Conservation (phyloP, 2,888 invertebrate genomes). For the Epinotia nisella region DNA sequence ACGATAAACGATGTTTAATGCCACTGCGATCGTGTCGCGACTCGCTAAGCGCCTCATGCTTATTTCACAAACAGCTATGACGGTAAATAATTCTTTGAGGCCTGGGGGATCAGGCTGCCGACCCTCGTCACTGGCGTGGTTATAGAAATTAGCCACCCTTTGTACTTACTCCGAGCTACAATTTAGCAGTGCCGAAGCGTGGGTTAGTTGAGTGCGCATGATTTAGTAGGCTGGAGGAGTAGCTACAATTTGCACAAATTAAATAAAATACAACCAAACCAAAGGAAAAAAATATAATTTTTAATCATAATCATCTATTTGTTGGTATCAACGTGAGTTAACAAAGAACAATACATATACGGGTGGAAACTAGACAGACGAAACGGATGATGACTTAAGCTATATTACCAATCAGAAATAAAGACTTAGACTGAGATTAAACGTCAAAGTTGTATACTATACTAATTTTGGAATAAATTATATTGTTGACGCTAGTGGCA, state of each 20-base stretch:
- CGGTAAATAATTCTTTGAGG: conserved; percentile 20
- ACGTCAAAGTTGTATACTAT: no score
- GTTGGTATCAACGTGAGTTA: neutral
- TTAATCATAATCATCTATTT: neutral
- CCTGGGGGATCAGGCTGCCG: conserved; percentile 9
- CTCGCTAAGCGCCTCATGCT: conserved; percentile 4
- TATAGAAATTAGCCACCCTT: conserved; percentile 29
- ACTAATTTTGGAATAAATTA: neutral
- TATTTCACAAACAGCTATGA: neutral
- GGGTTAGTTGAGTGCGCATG: neutral
- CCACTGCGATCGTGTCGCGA: neutral
- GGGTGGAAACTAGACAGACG: neutral
- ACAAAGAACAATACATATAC: neutral
- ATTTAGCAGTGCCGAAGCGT: neutral
- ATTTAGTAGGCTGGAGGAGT: neutral
- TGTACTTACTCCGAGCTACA: conserved; percentile 16
- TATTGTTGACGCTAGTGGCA: neutral
- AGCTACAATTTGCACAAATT: neutral
- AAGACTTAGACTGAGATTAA: no score
- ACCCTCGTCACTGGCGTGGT: conserved; percentile 29
- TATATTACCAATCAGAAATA: no score
- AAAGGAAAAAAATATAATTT: neutral
- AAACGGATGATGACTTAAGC: no score
- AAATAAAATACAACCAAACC: neutral
- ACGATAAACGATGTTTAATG: conserved; percentile 7